phyloP scores from a whole-genome alignment of 2,797 vertebrate species.

The Mallotus villosus region DNA sequence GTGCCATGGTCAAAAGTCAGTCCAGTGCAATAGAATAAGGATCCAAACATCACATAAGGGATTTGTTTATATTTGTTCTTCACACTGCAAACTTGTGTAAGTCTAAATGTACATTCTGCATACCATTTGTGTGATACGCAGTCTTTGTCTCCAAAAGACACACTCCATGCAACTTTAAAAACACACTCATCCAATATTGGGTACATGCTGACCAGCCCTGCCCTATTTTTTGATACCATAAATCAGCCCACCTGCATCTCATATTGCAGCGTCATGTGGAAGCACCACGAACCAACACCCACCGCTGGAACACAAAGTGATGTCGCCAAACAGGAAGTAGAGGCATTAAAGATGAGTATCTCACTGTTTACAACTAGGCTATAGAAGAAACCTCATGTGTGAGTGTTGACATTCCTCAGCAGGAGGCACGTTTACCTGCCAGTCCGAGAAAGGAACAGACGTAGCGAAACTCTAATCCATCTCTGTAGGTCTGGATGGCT shows the following conservation, averaged over 20 bases:
- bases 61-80: not conserved
- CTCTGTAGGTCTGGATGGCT: constrained; percentile 85
- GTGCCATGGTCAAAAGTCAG: not conserved
- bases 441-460: constrained; percentile 91
- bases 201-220: not conserved
- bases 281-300: constrained; percentile 97
- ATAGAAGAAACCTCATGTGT: too few species aligned
- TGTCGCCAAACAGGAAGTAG: not conserved
- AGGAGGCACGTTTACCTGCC: constrained; percentile 77
- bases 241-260: constrained; percentile 93
- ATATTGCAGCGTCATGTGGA: constrained; percentile 98
- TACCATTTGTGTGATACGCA: not conserved
- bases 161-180: not conserved
- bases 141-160: not conserved
- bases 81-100: not conserved
- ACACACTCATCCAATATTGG: not conserved
- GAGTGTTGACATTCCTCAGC: not conserved
- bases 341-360: not conserved
- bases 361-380: too few species aligned
- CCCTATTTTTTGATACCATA: not conserved
- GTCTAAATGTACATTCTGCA: constrained; percentile 3
- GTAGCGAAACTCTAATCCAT: constrained; percentile 93
- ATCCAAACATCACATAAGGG: not conserved
- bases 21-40: not conserved
- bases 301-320: constrained; percentile 79